Base-by-base conservation (phyloP, 1,140 invertebrate species). In the Hyposmocoma kahamanoa region DNA sequence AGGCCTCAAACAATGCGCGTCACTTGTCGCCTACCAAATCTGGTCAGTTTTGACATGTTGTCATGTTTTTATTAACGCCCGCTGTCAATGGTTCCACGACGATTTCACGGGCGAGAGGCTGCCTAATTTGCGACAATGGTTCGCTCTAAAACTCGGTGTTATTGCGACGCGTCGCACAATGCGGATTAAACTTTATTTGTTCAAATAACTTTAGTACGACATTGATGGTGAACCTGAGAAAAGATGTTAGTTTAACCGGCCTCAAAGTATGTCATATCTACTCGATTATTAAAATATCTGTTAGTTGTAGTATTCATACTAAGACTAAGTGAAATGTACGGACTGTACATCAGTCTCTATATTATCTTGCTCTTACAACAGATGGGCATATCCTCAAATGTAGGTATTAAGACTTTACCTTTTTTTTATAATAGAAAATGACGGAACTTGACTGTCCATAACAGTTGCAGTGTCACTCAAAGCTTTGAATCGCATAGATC, bases 31-130 rank as follows among this genome's bases (percentile, higher is more conserved):
- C 71, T 66, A 75, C 76, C 59, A 77, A 79, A 80, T 79, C 70
- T 79, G 71, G 66, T 74, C 78, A 79, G 80, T 84, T 84, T 82
- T 84, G 80, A 84, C 80, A 84, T 65, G 67, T 84, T 72, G 74
- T 82, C 80, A 80, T 82, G 80, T 81, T 84, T 78, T 81, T 84
- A 78, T 72, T 71, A 78, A 76, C 71, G 72, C 62, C 67, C 63
- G 67, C 56, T 68, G 68, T 73, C 75, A 78, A 69, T 74, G 67
- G 62, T 54, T 65, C 66, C 59, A 60, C 56, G 63, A 62, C 56
- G 58, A 76, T 75, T 74, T 80, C 53, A 80, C 67, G 67, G 67
- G 32, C 61, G 62, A 70, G 62, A 62, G 55, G 64, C 70, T 64
- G 66, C 56, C 76, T 72, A 84, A 82, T 84, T 80, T 78, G 72